These are phyloP conservation scores for Hirudinaria manillensis DNA, from an alignment of 2,888 invertebrate genomes.

Conservation along the genomic window DNA sequence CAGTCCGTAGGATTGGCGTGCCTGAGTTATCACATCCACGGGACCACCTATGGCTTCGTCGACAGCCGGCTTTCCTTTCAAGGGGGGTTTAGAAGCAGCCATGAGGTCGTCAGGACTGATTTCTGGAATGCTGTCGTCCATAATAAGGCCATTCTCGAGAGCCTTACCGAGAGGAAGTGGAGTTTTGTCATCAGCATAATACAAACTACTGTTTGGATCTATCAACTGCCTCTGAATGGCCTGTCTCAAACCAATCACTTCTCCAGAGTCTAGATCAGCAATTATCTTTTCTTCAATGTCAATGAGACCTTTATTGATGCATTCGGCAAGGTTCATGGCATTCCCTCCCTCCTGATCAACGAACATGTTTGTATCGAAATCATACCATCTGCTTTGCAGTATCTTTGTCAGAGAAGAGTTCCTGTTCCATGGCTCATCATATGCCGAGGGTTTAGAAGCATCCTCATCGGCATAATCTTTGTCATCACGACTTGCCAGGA, in stretches of 20 bases:
- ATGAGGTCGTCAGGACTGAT: slow-evolving; percentile 1
- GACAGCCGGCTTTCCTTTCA: neutral
- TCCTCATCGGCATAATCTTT: neutral
- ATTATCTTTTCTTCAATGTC: slow-evolving; percentile 50
- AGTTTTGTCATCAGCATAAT: slow-evolving; percentile 65
- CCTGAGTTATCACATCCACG: slow-evolving; percentile 21
- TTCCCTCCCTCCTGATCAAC: slow-evolving; percentile 54
- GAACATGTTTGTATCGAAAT: slow-evolving; percentile 55
- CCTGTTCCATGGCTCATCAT: neutral
- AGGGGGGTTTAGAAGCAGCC: neutral
- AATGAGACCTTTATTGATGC: slow-evolving; percentile 72
- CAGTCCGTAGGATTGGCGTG: slow-evolving; percentile 28
- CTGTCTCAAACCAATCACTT: slow-evolving; percentile 84
- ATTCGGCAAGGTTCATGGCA: slow-evolving; percentile 72
- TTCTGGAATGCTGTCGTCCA: slow-evolving; percentile 33
- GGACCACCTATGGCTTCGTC: neutral
- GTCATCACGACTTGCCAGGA: neutral
- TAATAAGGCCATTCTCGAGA: slow-evolving; percentile 73
- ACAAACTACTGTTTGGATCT: slow-evolving; percentile 65
- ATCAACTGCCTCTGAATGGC: slow-evolving; percentile 83
- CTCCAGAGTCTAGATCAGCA: slow-evolving; percentile 63
- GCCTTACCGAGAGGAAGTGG: slow-evolving; percentile 73
- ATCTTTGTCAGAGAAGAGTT: slow-evolving; percentile 27
- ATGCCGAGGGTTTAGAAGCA: neutral
- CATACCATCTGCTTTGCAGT: slow-evolving; percentile 29